Evolutionary conservation across 2,113 vertebrate species (phyloP).

Genomic region (Zeus faber): DNA sequence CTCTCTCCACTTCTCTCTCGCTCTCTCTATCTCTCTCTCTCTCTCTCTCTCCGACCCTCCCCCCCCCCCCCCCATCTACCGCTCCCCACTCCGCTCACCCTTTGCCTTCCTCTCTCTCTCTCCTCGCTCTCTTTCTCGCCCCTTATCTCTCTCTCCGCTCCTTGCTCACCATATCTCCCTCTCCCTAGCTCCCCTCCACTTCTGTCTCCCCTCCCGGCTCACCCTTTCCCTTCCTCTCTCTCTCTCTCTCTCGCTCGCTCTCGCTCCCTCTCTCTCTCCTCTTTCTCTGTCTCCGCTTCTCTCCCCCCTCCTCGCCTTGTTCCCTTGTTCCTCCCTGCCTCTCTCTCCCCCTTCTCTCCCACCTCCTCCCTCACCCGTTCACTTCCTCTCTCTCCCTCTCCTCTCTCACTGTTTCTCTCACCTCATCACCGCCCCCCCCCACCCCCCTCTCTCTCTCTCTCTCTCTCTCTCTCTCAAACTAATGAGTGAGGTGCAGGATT

Average conservation of each 20-base stretch:
- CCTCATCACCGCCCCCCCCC: slow-evolving; percentile 17
- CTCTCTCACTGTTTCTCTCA: background rate
- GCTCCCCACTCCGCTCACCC: too few species aligned
- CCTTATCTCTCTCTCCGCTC: background rate
- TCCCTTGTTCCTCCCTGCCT: background rate
- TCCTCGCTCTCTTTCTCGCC: background rate
- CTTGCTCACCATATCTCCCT: background rate
- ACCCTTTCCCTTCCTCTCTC: slow-evolving; percentile 23
- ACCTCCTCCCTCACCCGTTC: slow-evolving; percentile 16
- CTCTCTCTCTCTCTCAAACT: slow-evolving; percentile 15
- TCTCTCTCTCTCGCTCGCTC: too few species aligned
- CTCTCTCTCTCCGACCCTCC: too few species aligned
- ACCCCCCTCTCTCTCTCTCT: slow-evolving; percentile 12
- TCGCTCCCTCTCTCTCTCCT: slow-evolving; percentile 9
- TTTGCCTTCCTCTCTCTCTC: slow-evolving; percentile 14
- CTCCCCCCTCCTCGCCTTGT: background rate
- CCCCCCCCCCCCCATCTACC: too few species aligned
- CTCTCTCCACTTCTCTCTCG: too few species aligned
- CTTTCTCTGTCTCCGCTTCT: background rate
- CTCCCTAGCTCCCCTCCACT: background rate
- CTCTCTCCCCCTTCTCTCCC: background rate
- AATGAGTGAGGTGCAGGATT: too few species aligned
- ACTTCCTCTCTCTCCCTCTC: slow-evolving; percentile 29
- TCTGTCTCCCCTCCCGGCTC: slow-evolving; percentile 5
- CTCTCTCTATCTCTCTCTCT: too few species aligned